Base-by-base conservation (phyloP, 2,797 vertebrate species). In the Tapirus indicus region DNA sequence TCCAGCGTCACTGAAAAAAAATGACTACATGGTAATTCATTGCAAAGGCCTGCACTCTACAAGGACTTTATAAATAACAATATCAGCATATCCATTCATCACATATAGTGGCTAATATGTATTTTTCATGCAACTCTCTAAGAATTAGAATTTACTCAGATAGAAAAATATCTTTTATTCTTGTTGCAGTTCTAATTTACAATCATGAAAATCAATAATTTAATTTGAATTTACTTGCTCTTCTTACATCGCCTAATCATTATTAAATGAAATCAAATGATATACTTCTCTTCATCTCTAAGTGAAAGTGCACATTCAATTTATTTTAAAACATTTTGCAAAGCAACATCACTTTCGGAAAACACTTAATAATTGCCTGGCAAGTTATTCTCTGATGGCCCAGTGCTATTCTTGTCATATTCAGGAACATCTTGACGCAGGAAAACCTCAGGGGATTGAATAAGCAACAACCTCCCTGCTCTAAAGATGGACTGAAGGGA, bases 241-340 rank as follows among this genome's bases (percentile, higher is more conserved):
- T 91, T 90, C 80, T 96, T 97, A 83, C 25, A 66, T 92, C 85
- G 91, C 83, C 77, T 96, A 85, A 95, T 97, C 93, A 93, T 93
- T 94, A 74, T 94, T 96, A 91, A 95, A 82, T 86, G 79, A 97
- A 97, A 44, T 38, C 88, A 77, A 95, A 66, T 78, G 88, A 88
- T 85, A 83, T 16, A 44, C 9, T 80, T 88, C 66, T 79, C 90
- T 88, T 90, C 74, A 88, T 74, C 80, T 84, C 91, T 96, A 95
- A 94, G 77, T 79, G 87, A 90, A 94, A 95, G 60, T 87, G 71
- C 64, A 93, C 78, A 94, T 94, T 91, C 95, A 97, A 93, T 97
- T 96, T 97, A 89, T 95, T 96, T 96, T 95, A 96, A 97, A 91
- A 91, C 80, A 83, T 88, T 97, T 90, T 95, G 91, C 95, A 97